Evolutionary conservation across 2,888 invertebrate species (phyloP).

Genomic region (Selenia dentaria): DNA sequence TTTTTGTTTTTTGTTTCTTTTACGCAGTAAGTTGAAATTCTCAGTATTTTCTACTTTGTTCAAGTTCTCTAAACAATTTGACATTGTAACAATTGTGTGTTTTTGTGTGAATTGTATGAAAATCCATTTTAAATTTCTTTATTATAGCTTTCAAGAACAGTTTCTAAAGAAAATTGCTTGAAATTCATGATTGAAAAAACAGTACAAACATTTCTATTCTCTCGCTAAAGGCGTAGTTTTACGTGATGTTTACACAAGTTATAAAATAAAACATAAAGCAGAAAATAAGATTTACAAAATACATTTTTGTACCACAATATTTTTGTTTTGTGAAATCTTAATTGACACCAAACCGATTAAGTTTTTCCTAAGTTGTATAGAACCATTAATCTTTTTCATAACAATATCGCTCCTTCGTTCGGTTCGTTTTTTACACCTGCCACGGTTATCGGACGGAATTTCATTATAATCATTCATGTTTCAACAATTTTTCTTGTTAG

Average conservation of each 20-base stretch:
- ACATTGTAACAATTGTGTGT: constrained; percentile 5
- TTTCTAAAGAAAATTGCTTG: constrained; percentile 25
- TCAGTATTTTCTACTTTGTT: background rate
- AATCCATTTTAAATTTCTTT: constrained; percentile 24
- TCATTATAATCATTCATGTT: constrained; percentile 12
- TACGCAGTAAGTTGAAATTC: too few species aligned
- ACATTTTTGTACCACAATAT: constrained; percentile 13
- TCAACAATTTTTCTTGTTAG: constrained; percentile 15
- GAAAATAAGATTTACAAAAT: constrained; percentile 4
- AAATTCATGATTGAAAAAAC: constrained; percentile 20
- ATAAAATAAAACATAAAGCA: constrained; percentile 4
- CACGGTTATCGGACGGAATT: constrained; percentile 18
- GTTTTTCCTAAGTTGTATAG: constrained; percentile 23
- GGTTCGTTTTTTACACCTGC: constrained; percentile 28
- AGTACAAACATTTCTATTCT: constrained; percentile 17
- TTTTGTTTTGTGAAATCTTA: constrained; percentile 22
- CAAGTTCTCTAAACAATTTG: constrained; percentile 6
- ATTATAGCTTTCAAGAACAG: constrained; percentile 31
- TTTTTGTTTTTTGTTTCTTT: too few species aligned
- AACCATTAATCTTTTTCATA: constrained; percentile 28
- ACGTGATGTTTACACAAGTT: constrained; percentile 23
- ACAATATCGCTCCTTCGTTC: constrained; percentile 25
- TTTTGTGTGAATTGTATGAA: constrained; percentile 9
- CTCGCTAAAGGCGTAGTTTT: constrained; percentile 9
- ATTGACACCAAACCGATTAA: constrained; percentile 26